A percentile compares a stretch with the other conserved stretches of the same genome.
Conservation (phyloP, 2,888 invertebrate genomes). For the Lysandra bellargus region DNA sequence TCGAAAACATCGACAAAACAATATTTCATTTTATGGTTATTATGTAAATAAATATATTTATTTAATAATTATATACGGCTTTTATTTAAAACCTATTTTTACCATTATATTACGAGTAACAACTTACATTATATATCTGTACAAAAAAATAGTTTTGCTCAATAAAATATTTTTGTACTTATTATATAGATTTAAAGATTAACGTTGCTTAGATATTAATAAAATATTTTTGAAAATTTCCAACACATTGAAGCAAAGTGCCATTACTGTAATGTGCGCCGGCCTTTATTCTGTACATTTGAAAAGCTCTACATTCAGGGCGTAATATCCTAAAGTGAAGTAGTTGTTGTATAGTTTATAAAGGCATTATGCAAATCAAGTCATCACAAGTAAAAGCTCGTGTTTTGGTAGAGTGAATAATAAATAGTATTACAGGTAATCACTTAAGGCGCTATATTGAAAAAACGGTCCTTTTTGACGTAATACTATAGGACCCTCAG, state of each 20-base stretch:
- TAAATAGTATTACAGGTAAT: background rate
- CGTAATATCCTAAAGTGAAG: slow-evolving; percentile 18
- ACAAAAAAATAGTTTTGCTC: background rate
- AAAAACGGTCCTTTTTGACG: too few relatives aligned
- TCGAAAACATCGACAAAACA: slow-evolving; percentile 71
- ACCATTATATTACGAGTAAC: background rate
- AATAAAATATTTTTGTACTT: background rate
- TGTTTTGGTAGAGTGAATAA: background rate
- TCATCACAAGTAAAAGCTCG: slow-evolving; percentile 5
- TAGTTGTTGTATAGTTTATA: slow-evolving; percentile 13
- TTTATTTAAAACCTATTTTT: slow-evolving; percentile 48
- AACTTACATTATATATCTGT: background rate
- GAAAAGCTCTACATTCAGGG: slow-evolving; percentile 13
- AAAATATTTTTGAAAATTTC: background rate
- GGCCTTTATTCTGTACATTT: slow-evolving; percentile 2
- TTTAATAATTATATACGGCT: slow-evolving; percentile 69
- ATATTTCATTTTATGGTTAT: slow-evolving; percentile 69
- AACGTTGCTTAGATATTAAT: background rate
- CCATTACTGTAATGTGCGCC: background rate
- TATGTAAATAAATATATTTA: slow-evolving; percentile 80
- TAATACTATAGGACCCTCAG: too few relatives aligned
- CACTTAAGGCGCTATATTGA: background rate
- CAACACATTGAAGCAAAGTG: background rate
- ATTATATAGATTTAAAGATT: background rate
- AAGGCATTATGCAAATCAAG: slow-evolving; percentile 16